Evolutionary conservation across 2,797 vertebrate genomes (phyloP).

Genomic region (Gymnodraco acuticeps): DNA sequence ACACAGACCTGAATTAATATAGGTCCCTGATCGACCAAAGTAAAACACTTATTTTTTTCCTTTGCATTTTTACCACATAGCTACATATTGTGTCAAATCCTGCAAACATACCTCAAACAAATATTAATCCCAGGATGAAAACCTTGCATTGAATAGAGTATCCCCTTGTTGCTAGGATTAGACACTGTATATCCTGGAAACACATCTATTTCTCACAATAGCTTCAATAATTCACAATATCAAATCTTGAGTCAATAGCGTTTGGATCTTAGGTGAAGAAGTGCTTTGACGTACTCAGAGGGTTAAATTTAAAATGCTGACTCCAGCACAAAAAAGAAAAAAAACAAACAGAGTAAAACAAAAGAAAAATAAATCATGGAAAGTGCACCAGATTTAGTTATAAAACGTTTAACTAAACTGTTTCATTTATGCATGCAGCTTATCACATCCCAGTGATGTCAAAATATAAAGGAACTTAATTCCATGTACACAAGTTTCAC

Average conservation of each 20-base stretch:
- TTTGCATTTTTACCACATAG: slow-evolving; percentile 57
- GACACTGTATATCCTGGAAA: slow-evolving; percentile 40
- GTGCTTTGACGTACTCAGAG: slow-evolving; percentile 98
- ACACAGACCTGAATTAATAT: slow-evolving; percentile 89
- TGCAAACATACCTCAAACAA: slow-evolving; percentile 56
- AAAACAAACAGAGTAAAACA: slow-evolving; percentile 58
- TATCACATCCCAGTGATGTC: slow-evolving; percentile 91
- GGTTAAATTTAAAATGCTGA: slow-evolving; percentile 95
- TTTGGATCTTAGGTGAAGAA: slow-evolving; percentile 90
- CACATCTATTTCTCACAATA: slow-evolving; percentile 58
- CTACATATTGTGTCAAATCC: slow-evolving; percentile 63
- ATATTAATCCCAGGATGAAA: slow-evolving; percentile 46
- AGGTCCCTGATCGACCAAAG: slow-evolving; percentile 87
- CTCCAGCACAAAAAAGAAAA: slow-evolving; percentile 85
- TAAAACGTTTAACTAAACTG: slow-evolving; percentile 94
- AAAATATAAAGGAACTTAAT: slow-evolving; percentile 89
- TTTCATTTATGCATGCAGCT: slow-evolving; percentile 98
- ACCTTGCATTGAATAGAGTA: slow-evolving; percentile 40
- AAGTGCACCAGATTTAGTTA: slow-evolving; percentile 94
- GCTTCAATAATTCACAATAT: slow-evolving; percentile 64
- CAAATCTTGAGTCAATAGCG: slow-evolving; percentile 58
- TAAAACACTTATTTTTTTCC: slow-evolving; percentile 67
- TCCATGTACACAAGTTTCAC: slow-evolving; percentile 95
- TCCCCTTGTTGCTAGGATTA: slow-evolving; percentile 34
- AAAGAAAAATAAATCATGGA: slow-evolving; percentile 60